Evolutionary conservation across 2,113 vertebrate species (phyloP).

Genomic region (Emydocephalus ijimae): DNA sequence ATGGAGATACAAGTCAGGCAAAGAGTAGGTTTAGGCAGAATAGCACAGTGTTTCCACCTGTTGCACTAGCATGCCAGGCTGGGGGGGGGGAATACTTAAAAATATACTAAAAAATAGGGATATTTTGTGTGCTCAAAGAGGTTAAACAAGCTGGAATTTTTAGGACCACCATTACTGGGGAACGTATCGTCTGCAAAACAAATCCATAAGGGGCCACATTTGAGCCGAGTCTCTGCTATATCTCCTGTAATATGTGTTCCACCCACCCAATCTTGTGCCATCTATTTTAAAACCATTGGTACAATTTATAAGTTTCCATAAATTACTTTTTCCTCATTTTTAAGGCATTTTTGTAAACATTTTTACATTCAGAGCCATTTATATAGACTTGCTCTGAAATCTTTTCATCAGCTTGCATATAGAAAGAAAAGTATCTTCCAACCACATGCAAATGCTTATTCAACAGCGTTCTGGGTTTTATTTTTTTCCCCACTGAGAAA

Average conservation of each 20-base stretch:
- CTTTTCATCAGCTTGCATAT: not conserved
- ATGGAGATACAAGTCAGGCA: not conserved
- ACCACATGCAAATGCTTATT: not conserved
- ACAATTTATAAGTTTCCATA: not conserved
- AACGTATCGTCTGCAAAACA: not conserved
- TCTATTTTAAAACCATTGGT: not conserved
- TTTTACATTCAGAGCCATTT: not conserved
- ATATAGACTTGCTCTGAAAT: not conserved
- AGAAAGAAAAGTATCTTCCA: not conserved
- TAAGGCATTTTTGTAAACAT: not conserved
- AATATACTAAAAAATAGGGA: not conserved
- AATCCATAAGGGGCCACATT: not conserved
- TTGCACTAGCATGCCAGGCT: conserved; percentile 27
- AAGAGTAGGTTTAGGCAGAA: not conserved
- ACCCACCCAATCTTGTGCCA: not conserved
- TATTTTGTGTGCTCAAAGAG: conserved; percentile 3
- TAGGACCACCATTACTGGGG: not conserved
- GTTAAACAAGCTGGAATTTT: conserved; percentile 7
- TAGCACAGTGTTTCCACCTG: conserved; percentile 28
- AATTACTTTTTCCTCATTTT: not conserved
- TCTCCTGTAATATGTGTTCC: not conserved
- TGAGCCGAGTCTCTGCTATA: not conserved
- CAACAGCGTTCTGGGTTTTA: not conserved
- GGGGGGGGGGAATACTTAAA: not conserved
- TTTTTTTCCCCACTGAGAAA: not conserved